phyloP scores from a whole-genome alignment of 2,113 vertebrate genomes.

The Oplegnathus fasciatus region DNA sequence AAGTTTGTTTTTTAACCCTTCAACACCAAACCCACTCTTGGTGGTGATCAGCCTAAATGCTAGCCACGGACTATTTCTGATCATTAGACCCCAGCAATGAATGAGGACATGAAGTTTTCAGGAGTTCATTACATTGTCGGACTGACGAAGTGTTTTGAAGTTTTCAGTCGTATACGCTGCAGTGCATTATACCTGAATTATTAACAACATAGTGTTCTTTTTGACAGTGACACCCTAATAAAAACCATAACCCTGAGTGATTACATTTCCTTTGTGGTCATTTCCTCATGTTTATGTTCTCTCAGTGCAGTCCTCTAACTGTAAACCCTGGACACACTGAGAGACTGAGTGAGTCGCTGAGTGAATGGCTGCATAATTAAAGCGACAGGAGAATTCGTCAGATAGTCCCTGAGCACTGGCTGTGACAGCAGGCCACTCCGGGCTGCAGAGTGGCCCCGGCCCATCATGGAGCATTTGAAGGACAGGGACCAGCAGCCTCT shows the following conservation, averaged over 20 bases:
- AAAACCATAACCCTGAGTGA: background rate
- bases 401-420: conserved; percentile 35
- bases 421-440: conserved; percentile 56
- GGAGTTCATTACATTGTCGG: no score
- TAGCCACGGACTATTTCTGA: no score
- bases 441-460: conserved; percentile 42
- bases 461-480: conserved; percentile 56
- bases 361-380: conserved; percentile 71
- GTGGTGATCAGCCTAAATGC: no score
- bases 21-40: no score
- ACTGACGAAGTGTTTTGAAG: no score
- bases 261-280: background rate
- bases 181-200: background rate
- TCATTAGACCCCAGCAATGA: no score
- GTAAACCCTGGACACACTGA: conserved; percentile 5
- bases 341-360: conserved; percentile 32
- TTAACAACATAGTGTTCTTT: background rate
- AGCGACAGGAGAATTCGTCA: conserved; percentile 58
- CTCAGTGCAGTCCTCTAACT: conserved; percentile 7
- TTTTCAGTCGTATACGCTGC: no score
- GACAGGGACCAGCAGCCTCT: conserved; percentile 62
- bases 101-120: no score
- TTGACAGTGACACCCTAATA: background rate
- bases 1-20: no score
- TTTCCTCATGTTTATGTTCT: background rate